Conservation (phyloP, 2,888 invertebrate species). For the Chorisops tibialis region DNA sequence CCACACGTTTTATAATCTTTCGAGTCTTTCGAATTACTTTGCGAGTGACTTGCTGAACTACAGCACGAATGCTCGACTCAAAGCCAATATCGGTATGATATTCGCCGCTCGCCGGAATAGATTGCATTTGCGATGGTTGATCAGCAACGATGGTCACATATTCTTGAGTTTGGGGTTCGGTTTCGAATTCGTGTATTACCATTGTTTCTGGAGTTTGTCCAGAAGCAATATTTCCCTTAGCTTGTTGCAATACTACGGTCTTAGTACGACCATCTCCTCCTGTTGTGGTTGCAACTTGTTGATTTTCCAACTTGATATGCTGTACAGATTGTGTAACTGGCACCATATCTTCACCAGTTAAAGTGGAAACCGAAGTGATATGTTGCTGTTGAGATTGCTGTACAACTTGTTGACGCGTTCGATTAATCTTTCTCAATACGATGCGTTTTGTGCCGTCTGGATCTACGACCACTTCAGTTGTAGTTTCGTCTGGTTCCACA, state of each 20-base stretch:
- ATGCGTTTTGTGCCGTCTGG: slow-evolving; percentile 78
- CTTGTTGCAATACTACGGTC: slow-evolving; percentile 33
- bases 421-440: slow-evolving; percentile 69
- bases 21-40: slow-evolving; percentile 71
- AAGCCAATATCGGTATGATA: neutral
- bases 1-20: slow-evolving; percentile 71
- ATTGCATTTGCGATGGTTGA: neutral
- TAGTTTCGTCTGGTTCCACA: slow-evolving; percentile 78
- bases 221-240: slow-evolving; percentile 37
- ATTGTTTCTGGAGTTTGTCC: slow-evolving; percentile 43
- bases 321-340: neutral
- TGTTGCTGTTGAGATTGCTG: slow-evolving; percentile 59
- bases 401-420: slow-evolving; percentile 65
- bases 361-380: slow-evolving; percentile 46
- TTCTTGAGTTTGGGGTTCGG: slow-evolving; percentile 49
- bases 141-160: slow-evolving; percentile 22
- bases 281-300: slow-evolving; percentile 52
- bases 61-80: slow-evolving; percentile 67
- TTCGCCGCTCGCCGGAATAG: neutral
- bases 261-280: slow-evolving; percentile 37
- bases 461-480: slow-evolving; percentile 74
- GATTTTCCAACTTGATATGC: slow-evolving; percentile 32
- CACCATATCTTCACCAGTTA: neutral
- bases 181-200: slow-evolving; percentile 44
- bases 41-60: slow-evolving; percentile 78